Evolutionary conservation across 2,113 vertebrate genomes (phyloP), one percentile per base, ranked within the genome.

Genomic region (Nestor notabilis): DNA sequence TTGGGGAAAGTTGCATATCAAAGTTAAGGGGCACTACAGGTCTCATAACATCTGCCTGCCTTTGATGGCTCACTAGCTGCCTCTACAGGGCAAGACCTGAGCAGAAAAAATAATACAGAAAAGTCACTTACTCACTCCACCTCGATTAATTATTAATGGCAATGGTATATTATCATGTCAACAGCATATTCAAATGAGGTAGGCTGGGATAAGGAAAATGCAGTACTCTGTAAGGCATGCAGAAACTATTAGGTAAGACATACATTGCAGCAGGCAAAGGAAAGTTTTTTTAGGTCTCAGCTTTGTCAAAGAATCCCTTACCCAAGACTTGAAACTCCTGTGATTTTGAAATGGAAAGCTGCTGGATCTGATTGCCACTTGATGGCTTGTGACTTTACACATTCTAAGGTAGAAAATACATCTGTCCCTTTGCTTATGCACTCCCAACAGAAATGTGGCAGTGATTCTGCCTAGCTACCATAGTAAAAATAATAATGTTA

Each of bases 31-130:
- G 60, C 72, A 80, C 86, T 90, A 86, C n/a, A 75, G 21, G 39
- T 84, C 79, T 90, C 23, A 1, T 83, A 93, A 75, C 39, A 64
- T 81, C 90, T 87, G 70, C 25, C 50, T 89, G n/a, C 50, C 50
- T 96, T 96, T 96, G 83, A 87, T 94, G 43, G 85, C 76, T 92
- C 79, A 68, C 79, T n/a, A 86, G 49, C 85, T 93, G 88, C 85
- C 83, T 96, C 90, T 96, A 23, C 76, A 96, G 79, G 79, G 76
- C 33, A 81, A 84, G 53, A 81, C 84, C 50, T 39, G 33, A 86
- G 75, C 43, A 46, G 82, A 43, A 53, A 92, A 75, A 60, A 61
- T 50, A 60, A 72, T 33, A 72, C 35, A 66, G 79, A 60, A 72
- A 65, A 80, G 65, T 68, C 1, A 63, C 87, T 86, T 79, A 94